Conservation (phyloP, 2,113 vertebrate genomes). For the Barbus barbus region DNA sequence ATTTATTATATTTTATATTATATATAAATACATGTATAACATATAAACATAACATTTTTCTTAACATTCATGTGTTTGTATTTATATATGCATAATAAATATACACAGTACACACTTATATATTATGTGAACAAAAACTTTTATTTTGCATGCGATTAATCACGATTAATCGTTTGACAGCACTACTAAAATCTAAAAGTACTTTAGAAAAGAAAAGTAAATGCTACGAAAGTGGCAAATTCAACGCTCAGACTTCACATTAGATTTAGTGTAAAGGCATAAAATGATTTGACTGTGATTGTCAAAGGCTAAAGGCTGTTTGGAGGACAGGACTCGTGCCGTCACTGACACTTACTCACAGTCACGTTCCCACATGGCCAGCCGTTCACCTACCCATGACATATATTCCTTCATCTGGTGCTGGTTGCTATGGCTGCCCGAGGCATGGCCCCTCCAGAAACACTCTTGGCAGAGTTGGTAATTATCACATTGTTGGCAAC, state of each 20-base stretch:
- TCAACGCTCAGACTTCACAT: neutral
- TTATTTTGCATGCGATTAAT: too few species aligned
- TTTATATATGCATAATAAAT: too few species aligned
- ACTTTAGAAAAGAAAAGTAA: neutral
- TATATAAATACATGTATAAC: too few species aligned
- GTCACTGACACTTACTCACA: constrained; percentile 1
- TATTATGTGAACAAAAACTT: too few species aligned
- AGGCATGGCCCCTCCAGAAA: constrained; percentile 99
- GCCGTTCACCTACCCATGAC: constrained; percentile 91
- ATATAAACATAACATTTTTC: too few species aligned
- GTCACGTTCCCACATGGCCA: constrained; percentile 29
- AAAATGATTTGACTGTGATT: neutral
- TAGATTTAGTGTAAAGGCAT: neutral
- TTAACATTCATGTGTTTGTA: too few species aligned
- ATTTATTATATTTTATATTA: too few species aligned
- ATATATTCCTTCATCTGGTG: constrained; percentile 99
- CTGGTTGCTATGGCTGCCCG: constrained; percentile 99
- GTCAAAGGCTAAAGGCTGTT: neutral
- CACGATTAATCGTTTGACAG: too few species aligned
- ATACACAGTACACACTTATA: too few species aligned
- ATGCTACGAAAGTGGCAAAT: neutral
- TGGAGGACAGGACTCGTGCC: neutral
- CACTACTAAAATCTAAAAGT: neutral
- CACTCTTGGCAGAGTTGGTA: constrained; percentile 99
- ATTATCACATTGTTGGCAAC: constrained; percentile 99